These are phyloP conservation scores for Coecobrya sp. DNA, from an alignment of 2,888 invertebrate genomes.

Conservation along the genomic window DNA sequence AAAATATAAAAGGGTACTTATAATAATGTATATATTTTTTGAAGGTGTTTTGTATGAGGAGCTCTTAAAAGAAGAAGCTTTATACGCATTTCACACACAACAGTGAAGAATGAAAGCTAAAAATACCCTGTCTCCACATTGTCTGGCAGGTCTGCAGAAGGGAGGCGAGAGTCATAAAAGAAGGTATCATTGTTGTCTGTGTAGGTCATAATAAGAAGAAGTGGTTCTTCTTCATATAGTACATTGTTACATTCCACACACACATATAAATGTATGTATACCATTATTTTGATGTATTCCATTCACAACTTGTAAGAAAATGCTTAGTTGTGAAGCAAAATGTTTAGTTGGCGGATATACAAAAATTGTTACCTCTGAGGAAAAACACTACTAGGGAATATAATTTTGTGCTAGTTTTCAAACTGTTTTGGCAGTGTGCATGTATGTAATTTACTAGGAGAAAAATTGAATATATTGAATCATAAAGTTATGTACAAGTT, in stretches of 20 bases:
- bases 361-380: neutral
- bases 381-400: neutral
- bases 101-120: slow-evolving; percentile 72
- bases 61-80: slow-evolving; percentile 22
- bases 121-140: slow-evolving; percentile 81
- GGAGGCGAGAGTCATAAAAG: slow-evolving; percentile 23
- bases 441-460: neutral
- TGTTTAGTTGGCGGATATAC: neutral
- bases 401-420: neutral
- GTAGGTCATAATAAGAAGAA: slow-evolving; percentile 59
- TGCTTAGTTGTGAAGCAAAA: slow-evolving; percentile 34
- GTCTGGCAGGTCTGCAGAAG: slow-evolving; percentile 69
- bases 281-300: neutral
- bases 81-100: slow-evolving; percentile 67
- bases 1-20: slow-evolving; percentile 17
- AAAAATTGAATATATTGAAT: too few species aligned
- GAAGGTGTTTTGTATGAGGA: neutral
- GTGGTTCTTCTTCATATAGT: slow-evolving; percentile 13
- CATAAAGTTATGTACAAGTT: too few species aligned
- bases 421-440: neutral
- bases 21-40: neutral
- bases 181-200: slow-evolving; percentile 68
- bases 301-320: slow-evolving; percentile 42
- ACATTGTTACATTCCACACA: neutral
- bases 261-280: neutral